Evolutionary conservation across 2,113 vertebrate genomes (phyloP), one percentile per base, ranked within the genome.

Genomic region (Saccopteryx leptura): DNA sequence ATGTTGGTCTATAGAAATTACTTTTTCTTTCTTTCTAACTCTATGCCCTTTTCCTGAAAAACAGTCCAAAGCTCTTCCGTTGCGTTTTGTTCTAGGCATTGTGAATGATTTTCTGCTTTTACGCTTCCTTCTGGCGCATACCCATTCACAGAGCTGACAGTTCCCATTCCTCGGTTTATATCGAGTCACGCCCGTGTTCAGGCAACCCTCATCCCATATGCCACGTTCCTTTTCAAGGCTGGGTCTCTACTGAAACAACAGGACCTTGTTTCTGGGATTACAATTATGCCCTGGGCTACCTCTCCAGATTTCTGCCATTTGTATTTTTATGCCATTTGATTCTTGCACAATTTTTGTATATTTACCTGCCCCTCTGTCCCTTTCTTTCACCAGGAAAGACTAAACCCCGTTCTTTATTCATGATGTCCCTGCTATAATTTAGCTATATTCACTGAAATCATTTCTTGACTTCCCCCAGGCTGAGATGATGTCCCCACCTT

Each of bases 1-100:
- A 61, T 0, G 4, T 26, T 74, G 4, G 5, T 84, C 33, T 63
- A 15, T 33, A 61, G 26, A 66, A 9, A 78, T 61, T 26, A 65
- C 2, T 60, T 58, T 93, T 93, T 68, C 26, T 97, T 95, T 52
- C 58, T n/a, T 58, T 88, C 61, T 78, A 60, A 83, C 46, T 75
- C 14, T 76, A 54, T 54, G 4, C 0, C 12, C 15, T 82, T 58
- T 86, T 74, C 1, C 65, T 54, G 63, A 54, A 79, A 39, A 68
- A 33, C 5, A 28, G 56, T 52, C 66, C 7, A 31, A 61, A n/a
- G 31, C 4, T 52, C 39, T 60, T 83, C 33, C 4, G 3, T 31
- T 17, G 54, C 19, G 14, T 33, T 23, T 88, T 78, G 17, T 33
- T 54, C 23, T 0, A 83, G 66, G 33, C 26, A 15, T 48, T 68